Base-by-base conservation (phyloP, 2,113 vertebrate genomes). In the Brachyhypopomus occidentalis region DNA sequence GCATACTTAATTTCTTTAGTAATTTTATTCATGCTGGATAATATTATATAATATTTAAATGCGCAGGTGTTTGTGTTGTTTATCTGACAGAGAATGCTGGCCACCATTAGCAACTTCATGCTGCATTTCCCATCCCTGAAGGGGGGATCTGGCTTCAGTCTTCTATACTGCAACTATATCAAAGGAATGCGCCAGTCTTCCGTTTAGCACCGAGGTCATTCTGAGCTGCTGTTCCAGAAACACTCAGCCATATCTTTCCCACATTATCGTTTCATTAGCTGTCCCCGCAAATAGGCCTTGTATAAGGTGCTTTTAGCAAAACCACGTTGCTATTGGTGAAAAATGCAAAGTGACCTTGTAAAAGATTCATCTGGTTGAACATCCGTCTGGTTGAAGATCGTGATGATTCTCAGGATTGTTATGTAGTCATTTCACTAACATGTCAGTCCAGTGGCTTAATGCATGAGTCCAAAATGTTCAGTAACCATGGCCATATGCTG, bases 1-100 rank as follows among this genome's bases (percentile, higher is more conserved):
- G 6, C 6, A 4, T 36, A 66, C 64, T 52, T 66, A n/a, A 16
- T 14, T 62, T 25, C 30, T 67, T 67, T 67, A 55, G 4, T 36
- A 67, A 55, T 55, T 78, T 67, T 12, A 55, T 55, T 56, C 7
- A 67, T n/a, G 34, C 30, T 63, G 30, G 27, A 66, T 60, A 66
- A 66, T 2, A 1, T 19, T 77, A 55, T 52, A 52, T 52, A 52
- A 52, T 52, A 67, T 67, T 78, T 45, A 67, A 67, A 67, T 55
- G 41, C 25, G 45, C 45, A 52, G 45, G 45, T 52, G 12, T 14
- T 14, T 52, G 45, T 2, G 45, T 2, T 52, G 45, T 52, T 36
- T 17, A 67, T 30, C 19, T 23, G 62, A 67, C 14, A 63, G 6
- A 55, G 45, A 41, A 41, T 41, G 41, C 41, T 4, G 41, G 5